Conservation (phyloP, 2,888 invertebrate species). For the Tupiocoris notatus region DNA sequence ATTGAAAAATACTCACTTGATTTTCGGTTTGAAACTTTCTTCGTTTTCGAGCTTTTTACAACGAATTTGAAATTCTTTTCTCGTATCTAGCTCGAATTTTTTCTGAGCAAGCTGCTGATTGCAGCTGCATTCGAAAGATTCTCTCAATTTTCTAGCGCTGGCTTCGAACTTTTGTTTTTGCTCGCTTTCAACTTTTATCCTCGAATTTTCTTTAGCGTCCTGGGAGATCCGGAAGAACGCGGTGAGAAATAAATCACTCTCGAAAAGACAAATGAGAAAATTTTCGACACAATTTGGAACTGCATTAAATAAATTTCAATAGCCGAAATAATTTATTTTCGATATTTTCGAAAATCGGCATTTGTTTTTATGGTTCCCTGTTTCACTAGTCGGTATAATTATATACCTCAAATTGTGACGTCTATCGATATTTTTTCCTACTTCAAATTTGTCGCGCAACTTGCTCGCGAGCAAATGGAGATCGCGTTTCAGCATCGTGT, state of each 20-base stretch:
- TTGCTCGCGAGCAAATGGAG: not conserved
- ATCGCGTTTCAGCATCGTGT: slow-evolving; percentile 15
- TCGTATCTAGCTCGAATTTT: not conserved
- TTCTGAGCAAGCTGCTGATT: not conserved
- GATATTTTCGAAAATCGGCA: too few relatives aligned
- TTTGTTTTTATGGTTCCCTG: too few relatives aligned
- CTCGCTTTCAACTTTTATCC: not conserved
- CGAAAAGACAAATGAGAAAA: too few relatives aligned
- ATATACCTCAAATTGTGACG: too few relatives aligned
- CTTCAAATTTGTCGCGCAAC: not conserved
- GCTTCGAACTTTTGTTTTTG: not conserved
- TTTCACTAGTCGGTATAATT: too few relatives aligned
- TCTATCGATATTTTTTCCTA: too few relatives aligned
- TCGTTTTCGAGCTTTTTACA: not conserved
- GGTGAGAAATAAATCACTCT: too few relatives aligned
- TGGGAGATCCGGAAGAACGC: too few relatives aligned
- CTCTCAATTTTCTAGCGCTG: not conserved
- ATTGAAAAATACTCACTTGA: slow-evolving; percentile 9
- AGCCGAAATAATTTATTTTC: not conserved
- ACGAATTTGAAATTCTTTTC: slow-evolving; percentile 1
- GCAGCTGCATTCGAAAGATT: not conserved
- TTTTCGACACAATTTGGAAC: too few relatives aligned
- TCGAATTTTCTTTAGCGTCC: not conserved
- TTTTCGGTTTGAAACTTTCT: slow-evolving; percentile 7
- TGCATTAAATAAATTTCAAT: not conserved